Base-by-base conservation (phyloP, 2,888 invertebrate species). In the Amphipyra tragopoginis region DNA sequence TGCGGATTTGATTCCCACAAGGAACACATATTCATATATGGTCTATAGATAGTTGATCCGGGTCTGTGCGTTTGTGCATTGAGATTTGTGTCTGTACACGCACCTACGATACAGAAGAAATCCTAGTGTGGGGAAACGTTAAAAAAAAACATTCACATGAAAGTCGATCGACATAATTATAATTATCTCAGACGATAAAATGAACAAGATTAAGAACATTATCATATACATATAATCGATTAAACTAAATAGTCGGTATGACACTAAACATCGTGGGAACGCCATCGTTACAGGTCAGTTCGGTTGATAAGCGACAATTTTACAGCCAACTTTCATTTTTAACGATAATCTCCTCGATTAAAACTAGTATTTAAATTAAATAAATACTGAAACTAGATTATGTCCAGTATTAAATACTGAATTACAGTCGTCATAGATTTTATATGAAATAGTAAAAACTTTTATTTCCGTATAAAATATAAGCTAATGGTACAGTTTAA, bases 331-430 rank as follows among this genome's bases (percentile, higher is more conserved):
- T 45, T 69, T 45, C 42, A 57, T 59, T 69, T 62, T 61, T 65
- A 61, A 56, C 44, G 34, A 53, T 55, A 60, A 72, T 61, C 40
- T 21, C 5, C 21, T 1, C 34, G 11, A 61, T 44, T 50, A 61
- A 55, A 53, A 15, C 50, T 48, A 61, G 64, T 72, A 65, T 68
- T 56, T 42, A 61, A 48, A 59, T 61, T 47, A 68, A 60, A 63
- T 68, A 45, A 65, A 69, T 69, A 65, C 53, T 53, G 38, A 65
- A 73, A 51, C 56, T 73, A 54, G 62, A 65, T 64, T 70, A 62
- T 49, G 43, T 40, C 8, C 43, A 43, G 39, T 39, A 66, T 38
- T 66, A 51, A 74, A 56, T 29, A 63, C 52, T 33, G 36, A 45
- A 39, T 50, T 53, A 13, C 38, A 29, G 6, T 54, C 45, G 44